Evolutionary conservation across 30 jellyfish, hydroid and myxozoan species (phyloP), one percentile per base, ranked within the genome.

Genomic region (Cassiopea xamachana): DNA sequence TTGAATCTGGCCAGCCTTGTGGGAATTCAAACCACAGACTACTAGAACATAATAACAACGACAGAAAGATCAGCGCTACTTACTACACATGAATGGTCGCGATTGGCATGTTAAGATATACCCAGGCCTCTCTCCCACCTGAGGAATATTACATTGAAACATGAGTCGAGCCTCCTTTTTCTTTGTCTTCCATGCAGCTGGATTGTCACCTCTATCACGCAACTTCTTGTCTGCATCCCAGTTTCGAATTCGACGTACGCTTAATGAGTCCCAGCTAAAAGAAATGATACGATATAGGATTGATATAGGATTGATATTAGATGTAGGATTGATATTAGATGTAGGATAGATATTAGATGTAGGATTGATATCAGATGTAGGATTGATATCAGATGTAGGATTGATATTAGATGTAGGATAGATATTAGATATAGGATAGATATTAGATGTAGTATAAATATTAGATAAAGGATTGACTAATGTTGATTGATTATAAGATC

Each of bases 191-290:
- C 99, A 96, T 14, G 98, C 83, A 12, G 97, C 90, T 7, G 99
- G 99, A 48, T 92, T 98, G 67, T 87, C 96, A 3, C 99, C 99
- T 48, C 99, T 82, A 47, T 92, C 93, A 80, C 98, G 64, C 81
- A 96, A 87, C 87, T 86, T 90, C 17, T 87, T 81, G 60, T 96
- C 98, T 48, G 99, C 99, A 77, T 96, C 99, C 98, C 98, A 96
- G 50, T 96, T 96, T 59, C 99, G 91, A 18, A 87, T 89, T 45
- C 99, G 94, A 48, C 97, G 90, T 4, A 96, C 96, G 80, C 99
- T 96, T 75, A 96, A 80, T 60, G 94, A 97, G 75, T 96, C 99
- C 96, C 97, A 96, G 0, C 99, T 96, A 72, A 43, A 93, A 82
- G 5, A 43, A 76, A 39, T 43, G 2, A 13, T 14, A 10, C 15